phyloP scores from a whole-genome alignment of 1,140 invertebrate species.

The Drosophila athabasca region DNA sequence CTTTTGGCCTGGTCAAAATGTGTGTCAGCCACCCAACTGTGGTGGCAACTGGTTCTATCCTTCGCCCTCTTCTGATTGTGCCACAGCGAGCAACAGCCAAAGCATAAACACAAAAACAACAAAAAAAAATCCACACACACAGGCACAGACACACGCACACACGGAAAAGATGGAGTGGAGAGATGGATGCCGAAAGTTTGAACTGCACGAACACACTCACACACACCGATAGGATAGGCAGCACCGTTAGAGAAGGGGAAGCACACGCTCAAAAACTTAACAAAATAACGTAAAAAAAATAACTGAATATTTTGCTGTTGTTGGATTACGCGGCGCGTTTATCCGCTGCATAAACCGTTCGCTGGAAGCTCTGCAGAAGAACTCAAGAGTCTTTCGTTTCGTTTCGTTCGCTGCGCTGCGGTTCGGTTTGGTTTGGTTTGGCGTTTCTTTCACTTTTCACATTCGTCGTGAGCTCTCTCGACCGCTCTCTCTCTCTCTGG shows the following conservation, averaged over 20 bases:
- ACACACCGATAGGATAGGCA: conserved; percentile 9
- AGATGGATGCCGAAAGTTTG: too few relatives aligned
- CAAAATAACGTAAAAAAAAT: conserved; percentile 3
- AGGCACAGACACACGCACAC: too few relatives aligned
- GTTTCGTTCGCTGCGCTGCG: too few relatives aligned
- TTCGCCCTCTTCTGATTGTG: too few relatives aligned
- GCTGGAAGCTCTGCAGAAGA: conserved; percentile 54
- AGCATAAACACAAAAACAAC: conserved; percentile 16
- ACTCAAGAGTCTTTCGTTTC: conserved; percentile 29
- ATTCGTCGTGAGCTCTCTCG: conserved; percentile 4
- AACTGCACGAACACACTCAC: too few relatives aligned
- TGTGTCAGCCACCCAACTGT: not conserved
- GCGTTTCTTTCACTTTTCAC: conserved; percentile 63
- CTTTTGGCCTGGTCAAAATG: not conserved
- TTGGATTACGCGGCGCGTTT: conserved; percentile 27
- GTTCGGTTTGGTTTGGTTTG: not conserved
- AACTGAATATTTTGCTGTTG: not conserved
- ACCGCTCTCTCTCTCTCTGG: conserved; percentile 4
- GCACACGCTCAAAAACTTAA: not conserved
- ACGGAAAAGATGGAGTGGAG: too few relatives aligned
- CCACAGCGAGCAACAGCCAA: not conserved
- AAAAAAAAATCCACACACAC: conserved; percentile 11
- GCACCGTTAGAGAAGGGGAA: conserved; percentile 18
- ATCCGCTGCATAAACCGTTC: conserved; percentile 56
- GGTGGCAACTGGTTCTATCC: not conserved